Evolutionary conservation across 2,113 vertebrate species (phyloP).

Genomic region (Tauraco erythrolophus): DNA sequence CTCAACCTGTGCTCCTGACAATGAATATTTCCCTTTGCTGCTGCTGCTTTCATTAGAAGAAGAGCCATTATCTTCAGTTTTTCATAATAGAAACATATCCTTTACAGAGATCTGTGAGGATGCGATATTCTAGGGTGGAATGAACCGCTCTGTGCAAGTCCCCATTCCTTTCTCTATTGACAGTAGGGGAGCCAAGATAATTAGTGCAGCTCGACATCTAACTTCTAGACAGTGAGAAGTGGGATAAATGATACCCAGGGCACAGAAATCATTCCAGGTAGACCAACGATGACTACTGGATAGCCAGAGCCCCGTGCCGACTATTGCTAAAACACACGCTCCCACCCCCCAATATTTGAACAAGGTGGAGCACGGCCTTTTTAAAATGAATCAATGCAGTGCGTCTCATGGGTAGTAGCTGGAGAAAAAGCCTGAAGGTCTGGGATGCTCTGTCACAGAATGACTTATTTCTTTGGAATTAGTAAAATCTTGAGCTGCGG

Average conservation of each 20-base stretch:
- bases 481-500: background rate
- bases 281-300: background rate
- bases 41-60: background rate
- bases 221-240: background rate
- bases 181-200: background rate
- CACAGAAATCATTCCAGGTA: background rate
- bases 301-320: background rate
- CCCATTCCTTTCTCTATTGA: background rate
- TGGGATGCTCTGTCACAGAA: background rate
- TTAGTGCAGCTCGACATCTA: background rate
- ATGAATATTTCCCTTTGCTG: background rate
- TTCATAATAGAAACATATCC: background rate
- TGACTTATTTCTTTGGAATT: background rate
- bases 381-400: background rate
- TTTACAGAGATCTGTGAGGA: background rate
- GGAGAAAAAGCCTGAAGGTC: background rate
- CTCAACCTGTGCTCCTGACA: background rate
- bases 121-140: background rate
- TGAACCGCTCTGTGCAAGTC: background rate
- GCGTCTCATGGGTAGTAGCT: background rate
- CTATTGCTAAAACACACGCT: rapidly evolving
- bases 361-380: background rate
- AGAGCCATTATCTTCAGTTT: background rate
- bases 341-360: background rate
- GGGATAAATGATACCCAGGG: background rate